A percentile compares a stretch with the other conserved stretches of the same genome.
These are phyloP conservation scores for Ephestia elutella DNA, from an alignment of 1,140 invertebrate genomes.

Conservation along the genomic window DNA sequence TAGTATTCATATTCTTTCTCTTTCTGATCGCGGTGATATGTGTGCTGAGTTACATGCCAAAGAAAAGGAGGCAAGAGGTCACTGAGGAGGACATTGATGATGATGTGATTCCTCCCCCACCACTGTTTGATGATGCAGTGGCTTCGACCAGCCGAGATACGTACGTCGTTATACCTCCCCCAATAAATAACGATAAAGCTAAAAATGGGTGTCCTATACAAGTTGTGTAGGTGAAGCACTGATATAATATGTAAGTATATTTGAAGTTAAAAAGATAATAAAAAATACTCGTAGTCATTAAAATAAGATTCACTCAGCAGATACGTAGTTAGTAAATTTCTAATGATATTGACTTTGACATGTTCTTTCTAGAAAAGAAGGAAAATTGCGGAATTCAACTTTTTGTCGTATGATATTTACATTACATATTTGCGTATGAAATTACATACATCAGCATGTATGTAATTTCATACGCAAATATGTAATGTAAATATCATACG, in stretches of 20 bases:
- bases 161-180: constrained; percentile 66
- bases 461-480: too few species aligned
- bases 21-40: constrained; percentile 87
- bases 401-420: too few species aligned
- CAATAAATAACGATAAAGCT: constrained; percentile 49
- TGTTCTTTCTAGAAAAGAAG: too few species aligned
- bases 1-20: constrained; percentile 89
- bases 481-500: too few species aligned
- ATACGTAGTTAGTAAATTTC: too few species aligned
- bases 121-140: constrained; percentile 58
- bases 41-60: constrained; percentile 84
- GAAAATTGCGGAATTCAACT: too few species aligned
- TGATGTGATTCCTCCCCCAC: constrained; percentile 70
- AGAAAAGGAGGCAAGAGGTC: constrained; percentile 44
- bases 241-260: constrained; percentile 52
- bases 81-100: constrained; percentile 58
- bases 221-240: constrained; percentile 66
- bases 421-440: too few species aligned
- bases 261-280: not conserved
- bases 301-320: too few species aligned
- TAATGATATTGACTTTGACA: too few species aligned
- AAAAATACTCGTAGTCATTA: too few species aligned
- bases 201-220: constrained; percentile 69
- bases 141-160: constrained; percentile 49
- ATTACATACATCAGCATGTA: too few species aligned